Conservation (phyloP, 2,797 vertebrate genomes). For the Etheostoma perlongum region DNA sequence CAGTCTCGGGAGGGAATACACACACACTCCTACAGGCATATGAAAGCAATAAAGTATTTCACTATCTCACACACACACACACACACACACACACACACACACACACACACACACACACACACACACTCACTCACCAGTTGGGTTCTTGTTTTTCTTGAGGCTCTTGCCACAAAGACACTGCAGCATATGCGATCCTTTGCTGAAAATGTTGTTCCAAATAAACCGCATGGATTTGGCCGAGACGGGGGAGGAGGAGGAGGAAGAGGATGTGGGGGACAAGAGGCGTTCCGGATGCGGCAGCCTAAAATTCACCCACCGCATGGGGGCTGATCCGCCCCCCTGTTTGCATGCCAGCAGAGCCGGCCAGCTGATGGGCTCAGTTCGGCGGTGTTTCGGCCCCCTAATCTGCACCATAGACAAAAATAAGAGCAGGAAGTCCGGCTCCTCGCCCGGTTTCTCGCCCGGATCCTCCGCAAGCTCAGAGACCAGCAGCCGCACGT, state of each 20-base stretch:
- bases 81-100: constrained; percentile 5
- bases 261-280: constrained; percentile 75
- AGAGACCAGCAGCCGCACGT: constrained; percentile 62
- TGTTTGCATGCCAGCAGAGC: constrained; percentile 97
- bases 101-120: constrained; percentile 2
- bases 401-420: constrained; percentile 97
- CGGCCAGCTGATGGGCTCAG: constrained; percentile 89
- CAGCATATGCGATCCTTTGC: constrained; percentile 99
- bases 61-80: constrained; percentile 8
- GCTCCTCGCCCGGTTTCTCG: constrained; percentile 78
- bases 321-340: constrained; percentile 93
- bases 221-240: constrained; percentile 99
- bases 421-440: constrained; percentile 88
- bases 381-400: constrained; percentile 85
- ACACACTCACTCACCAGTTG: constrained; percentile 90
- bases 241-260: constrained; percentile 63
- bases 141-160: constrained; percentile 99
- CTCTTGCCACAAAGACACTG: constrained; percentile 99
- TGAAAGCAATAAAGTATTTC: constrained; percentile 55
- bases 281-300: constrained; percentile 94
- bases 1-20: constrained; percentile 45
- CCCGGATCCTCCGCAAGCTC: constrained; percentile 62
- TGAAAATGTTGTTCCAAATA: constrained; percentile 99
- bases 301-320: constrained; percentile 95
- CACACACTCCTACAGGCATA: constrained; percentile 28